phyloP scores from a whole-genome alignment of 92 coral and sea anemone genomes.

The Porites rus region DNA sequence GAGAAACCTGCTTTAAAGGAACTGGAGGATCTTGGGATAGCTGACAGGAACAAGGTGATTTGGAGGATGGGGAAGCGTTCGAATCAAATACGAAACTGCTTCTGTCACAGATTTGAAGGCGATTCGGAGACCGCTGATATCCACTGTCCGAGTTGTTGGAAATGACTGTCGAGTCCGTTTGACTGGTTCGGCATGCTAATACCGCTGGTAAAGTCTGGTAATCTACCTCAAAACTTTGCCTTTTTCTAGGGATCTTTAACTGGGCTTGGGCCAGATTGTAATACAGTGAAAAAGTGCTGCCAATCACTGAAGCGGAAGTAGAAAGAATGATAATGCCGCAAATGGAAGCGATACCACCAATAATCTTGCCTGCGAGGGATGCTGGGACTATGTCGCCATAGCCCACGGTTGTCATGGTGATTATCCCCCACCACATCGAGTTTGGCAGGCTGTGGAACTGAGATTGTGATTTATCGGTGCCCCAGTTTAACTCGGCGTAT shows the following conservation, averaged over 20 bases:
- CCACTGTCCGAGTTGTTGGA: conserved; percentile 90
- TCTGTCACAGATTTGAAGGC: conserved; percentile 72
- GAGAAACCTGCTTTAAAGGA: conserved; percentile 21
- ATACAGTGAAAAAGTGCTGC: conserved; percentile 96
- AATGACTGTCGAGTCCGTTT: conserved; percentile 81
- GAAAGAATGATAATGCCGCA: conserved; percentile 97
- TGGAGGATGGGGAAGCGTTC: conserved; percentile 49
- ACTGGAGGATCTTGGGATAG: conserved; percentile 55
- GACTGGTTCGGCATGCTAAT: conserved; percentile 85
- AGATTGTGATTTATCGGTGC: conserved; percentile 41
- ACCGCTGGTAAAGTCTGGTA: conserved; percentile 83
- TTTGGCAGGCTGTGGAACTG: conserved; percentile 90
- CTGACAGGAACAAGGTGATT: conserved; percentile 76
- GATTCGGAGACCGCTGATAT: conserved; percentile 85
- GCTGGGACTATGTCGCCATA: conserved; percentile 95
- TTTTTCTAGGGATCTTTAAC: conserved; percentile 89
- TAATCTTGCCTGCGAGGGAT: conserved; percentile 84
- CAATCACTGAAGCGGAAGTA: conserved; percentile 95
- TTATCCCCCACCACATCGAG: conserved; percentile 96
- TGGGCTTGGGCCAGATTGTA: conserved; percentile 98
- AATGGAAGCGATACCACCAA: conserved; percentile 94
- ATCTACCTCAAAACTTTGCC: conserved; percentile 80
- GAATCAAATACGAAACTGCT: conserved; percentile 81
- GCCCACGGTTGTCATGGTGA: conserved; percentile 99
- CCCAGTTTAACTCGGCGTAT: conserved; percentile 77